phyloP scores from a whole-genome alignment of 2,888 invertebrate genomes.

The Nephrotoma appendiculata region DNA sequence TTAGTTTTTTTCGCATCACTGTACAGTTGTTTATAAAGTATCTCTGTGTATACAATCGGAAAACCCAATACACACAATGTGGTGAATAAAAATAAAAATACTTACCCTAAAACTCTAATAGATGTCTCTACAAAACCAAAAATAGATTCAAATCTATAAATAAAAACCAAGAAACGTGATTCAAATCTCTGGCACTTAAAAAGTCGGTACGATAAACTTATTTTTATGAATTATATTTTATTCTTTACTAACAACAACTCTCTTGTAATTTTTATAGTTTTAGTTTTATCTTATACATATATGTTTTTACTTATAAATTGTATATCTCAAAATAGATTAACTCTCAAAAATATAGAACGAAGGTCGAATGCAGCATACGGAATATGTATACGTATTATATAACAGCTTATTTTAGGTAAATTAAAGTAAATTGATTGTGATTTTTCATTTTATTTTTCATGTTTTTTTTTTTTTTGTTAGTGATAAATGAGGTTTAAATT shows the following conservation, averaged over 20 bases:
- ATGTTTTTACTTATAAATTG: not conserved
- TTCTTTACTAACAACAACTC: not conserved
- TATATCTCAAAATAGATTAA: not conserved
- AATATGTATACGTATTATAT: not conserved
- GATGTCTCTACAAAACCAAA: not conserved
- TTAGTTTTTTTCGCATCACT: too few relatives aligned
- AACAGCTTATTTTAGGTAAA: not conserved
- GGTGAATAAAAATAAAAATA: not conserved
- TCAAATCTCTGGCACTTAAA: not conserved
- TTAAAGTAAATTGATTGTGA: not conserved
- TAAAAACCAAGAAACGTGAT: not conserved
- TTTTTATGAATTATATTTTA: not conserved
- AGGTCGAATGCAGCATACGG: not conserved
- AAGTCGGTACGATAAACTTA: not conserved
- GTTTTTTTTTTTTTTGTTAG: not conserved
- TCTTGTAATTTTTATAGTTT: not conserved
- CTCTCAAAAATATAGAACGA: not conserved
- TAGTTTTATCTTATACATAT: not conserved
- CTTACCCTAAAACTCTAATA: not conserved
- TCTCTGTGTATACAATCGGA: not conserved
- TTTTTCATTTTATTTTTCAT: not conserved
- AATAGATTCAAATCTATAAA: not conserved
- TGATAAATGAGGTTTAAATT: not conserved
- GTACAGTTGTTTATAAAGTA: too few relatives aligned
- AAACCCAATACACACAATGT: not conserved